Conservation (phyloP, 2,797 vertebrate genomes). For the Clarias fuscus region DNA sequence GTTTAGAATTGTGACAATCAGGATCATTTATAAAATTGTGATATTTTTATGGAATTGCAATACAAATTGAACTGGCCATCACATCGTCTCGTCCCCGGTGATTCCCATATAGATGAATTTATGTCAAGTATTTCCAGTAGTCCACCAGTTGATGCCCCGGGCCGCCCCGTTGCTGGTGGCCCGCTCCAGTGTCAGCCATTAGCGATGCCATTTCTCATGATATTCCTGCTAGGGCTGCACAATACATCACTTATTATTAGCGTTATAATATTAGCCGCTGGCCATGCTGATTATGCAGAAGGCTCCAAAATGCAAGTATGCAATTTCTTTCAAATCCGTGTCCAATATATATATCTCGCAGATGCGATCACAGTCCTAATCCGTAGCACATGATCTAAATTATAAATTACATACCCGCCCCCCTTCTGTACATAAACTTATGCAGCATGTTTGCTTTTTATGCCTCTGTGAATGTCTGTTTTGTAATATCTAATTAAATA, state of each 20-base stretch:
- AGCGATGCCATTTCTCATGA: not conserved
- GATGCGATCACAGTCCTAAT: not conserved
- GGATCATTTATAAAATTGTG: no score
- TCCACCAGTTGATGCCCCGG: not conserved
- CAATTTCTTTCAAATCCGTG: not conserved
- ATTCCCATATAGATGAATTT: no score
- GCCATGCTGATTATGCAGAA: constrained; percentile 4
- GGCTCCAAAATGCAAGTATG: not conserved
- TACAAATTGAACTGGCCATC: no score
- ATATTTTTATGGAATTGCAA: no score
- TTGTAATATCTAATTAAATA: not conserved
- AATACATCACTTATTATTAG: constrained; percentile 13
- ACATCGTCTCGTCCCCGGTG: no score
- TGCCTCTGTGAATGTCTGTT: not conserved
- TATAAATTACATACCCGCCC: not conserved
- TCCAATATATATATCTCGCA: not conserved
- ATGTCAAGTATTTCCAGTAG: not conserved
- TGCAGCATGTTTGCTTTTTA: not conserved
- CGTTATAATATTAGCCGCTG: not conserved
- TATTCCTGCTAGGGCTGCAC: not conserved
- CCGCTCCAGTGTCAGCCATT: not conserved
- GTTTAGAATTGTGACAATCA: no score
- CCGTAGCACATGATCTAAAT: not conserved
- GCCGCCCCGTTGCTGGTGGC: no score
- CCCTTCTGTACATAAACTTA: not conserved